Percentiles rank a stretch among this genome's conserved stretches.
These are phyloP conservation scores for Subacronicta megacephala DNA, from an alignment of 2,888 invertebrate species.

Conservation along the genomic window DNA sequence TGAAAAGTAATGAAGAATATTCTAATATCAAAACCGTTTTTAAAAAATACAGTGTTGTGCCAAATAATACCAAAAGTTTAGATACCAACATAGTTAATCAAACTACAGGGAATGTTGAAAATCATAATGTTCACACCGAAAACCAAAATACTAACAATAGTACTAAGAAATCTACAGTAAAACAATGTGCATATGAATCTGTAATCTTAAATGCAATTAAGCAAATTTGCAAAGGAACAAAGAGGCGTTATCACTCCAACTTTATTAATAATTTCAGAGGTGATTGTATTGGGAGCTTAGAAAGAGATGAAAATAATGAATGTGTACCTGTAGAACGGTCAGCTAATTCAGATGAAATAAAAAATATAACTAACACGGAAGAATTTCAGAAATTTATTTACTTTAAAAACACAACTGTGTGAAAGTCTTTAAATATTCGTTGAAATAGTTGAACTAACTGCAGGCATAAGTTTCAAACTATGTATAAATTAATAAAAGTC, in stretches of 20 bases:
- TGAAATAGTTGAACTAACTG: too few relatives aligned
- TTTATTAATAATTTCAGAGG: too few relatives aligned
- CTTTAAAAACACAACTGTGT: neutral
- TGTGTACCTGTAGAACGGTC: constrained; percentile 27
- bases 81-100: neutral
- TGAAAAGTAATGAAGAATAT: neutral
- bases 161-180: neutral
- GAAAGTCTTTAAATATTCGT: too few relatives aligned
- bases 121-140: neutral
- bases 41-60: neutral
- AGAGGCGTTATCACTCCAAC: too few relatives aligned
- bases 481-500: too few relatives aligned
- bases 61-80: neutral
- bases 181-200: neutral
- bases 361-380: neutral
- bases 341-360: constrained; percentile 19
- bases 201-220: neutral
- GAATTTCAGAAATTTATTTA: neutral
- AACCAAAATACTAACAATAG: neutral
- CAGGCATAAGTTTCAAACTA: too few relatives aligned
- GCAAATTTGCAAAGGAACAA: too few relatives aligned
- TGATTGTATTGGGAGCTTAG: too few relatives aligned
- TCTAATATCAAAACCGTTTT: neutral
- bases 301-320: constrained; percentile 25
- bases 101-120: neutral